Conservation (phyloP, 2,797 vertebrate species). For the Lepilemur ruficaudatus region DNA sequence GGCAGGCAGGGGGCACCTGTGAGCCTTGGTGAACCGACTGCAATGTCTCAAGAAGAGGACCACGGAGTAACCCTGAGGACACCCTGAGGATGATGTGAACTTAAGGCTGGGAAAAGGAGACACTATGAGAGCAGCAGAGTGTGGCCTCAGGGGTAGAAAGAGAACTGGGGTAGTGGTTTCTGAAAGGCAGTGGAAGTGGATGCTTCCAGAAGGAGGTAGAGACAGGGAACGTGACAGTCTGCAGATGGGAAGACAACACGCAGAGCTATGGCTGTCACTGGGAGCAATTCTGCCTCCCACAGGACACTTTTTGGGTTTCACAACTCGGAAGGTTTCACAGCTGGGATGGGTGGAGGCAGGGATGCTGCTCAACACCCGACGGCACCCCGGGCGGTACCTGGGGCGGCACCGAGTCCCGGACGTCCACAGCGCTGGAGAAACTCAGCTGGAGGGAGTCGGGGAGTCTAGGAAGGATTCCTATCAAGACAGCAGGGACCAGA, state of each 20-base stretch:
- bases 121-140: not conserved
- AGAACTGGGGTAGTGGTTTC: not conserved
- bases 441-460: not conserved
- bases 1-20: not conserved
- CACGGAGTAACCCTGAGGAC: not conserved
- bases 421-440: not conserved
- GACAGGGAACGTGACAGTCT: not conserved
- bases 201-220: not conserved
- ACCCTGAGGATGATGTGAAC: not conserved
- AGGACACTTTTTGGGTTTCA: not conserved
- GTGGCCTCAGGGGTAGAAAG: not conserved
- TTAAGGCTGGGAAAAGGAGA: not conserved
- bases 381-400: not conserved
- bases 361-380: not conserved
- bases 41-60: not conserved
- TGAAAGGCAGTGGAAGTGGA: not conserved
- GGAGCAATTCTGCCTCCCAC: not conserved
- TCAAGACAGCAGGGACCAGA: not conserved
- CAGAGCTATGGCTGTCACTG: not conserved
- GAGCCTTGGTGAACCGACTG: rapidly evolving
- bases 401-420: not conserved
- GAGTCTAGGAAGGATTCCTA: not conserved
- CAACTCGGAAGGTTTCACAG: not conserved
- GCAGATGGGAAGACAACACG: not conserved
- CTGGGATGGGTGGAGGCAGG: not conserved